Percentiles rank a stretch among this genome's conserved stretches.
Conservation (phyloP, 2,113 vertebrate genomes). For the Cyphomyrus plagiostoma region DNA sequence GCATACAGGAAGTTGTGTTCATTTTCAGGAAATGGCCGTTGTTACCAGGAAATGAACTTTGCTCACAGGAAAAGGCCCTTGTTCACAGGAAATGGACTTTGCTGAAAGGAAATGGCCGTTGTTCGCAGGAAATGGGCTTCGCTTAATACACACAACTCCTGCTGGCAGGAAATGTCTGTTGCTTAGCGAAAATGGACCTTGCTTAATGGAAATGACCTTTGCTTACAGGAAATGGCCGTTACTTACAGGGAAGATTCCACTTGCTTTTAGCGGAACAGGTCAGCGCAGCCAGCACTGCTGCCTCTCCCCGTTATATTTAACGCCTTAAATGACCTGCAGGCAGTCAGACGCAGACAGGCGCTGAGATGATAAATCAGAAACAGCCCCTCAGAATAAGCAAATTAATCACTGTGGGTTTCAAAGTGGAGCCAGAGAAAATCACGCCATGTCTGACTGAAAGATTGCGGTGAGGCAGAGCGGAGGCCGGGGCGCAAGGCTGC, state of each 20-base stretch:
- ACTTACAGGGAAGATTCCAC: neutral
- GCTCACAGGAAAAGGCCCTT: neutral
- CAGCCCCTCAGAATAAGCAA: neutral
- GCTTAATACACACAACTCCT: neutral
- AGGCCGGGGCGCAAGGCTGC: neutral
- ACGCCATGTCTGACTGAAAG: neutral
- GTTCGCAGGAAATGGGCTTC: neutral
- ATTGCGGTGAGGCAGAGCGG: neutral
- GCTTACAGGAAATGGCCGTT: neutral
- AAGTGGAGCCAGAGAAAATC: neutral
- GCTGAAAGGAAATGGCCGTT: neutral
- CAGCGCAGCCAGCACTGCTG: neutral
- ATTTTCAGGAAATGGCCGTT: neutral
- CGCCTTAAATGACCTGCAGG: neutral
- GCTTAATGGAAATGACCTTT: conserved; percentile 2
- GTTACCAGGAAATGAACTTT: neutral
- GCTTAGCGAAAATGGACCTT: neutral
- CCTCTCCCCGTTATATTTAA: neutral
- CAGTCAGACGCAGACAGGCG: neutral
- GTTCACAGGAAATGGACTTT: neutral
- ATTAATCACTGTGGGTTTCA: conserved; percentile 3
- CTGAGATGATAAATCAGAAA: neutral
- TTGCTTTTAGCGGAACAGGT: neutral
- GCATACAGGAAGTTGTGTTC: neutral
- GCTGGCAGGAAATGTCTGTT: neutral